Evolutionary conservation across 2,113 vertebrate genomes (phyloP), one percentile per base, ranked within the genome.

Genomic region (Thunnus maccoyii): DNA sequence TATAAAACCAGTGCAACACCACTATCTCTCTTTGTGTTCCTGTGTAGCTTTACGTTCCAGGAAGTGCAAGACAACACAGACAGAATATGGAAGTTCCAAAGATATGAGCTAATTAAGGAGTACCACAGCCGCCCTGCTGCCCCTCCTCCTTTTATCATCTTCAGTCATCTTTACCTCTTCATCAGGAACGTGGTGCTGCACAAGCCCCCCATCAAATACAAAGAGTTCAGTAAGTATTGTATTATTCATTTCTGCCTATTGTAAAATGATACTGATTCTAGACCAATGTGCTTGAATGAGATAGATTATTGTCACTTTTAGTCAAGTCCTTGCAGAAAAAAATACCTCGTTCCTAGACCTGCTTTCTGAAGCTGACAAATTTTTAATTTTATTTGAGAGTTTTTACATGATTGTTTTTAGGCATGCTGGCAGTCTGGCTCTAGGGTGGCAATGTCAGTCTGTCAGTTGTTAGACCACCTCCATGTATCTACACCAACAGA

Each of bases 11-110:
- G 7, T 41, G 36, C 36, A 7, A 16, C 25, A 20, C 50, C 8
- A 25, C 44, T 32, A 30, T 47, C 3, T 82, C 10, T 61, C 8
- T 18, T 15, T 72, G 41, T 55, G 8, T 16, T 68, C 25, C 16
- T 12, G 17, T 8, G 46, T 92, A 99, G 98, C 94, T 99, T 97
- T 85, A 99, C 98, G 0, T 99, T 99, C 90, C 95, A 99, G 95
- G 94, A 97, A 86, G 96, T 99, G 0, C 98, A 99, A 88, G 96
- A 97, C 76, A 96, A 97, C 94, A 99, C 97, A 0, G 98, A 99
- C 93, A 94, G 94, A 65, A 97, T 99, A 89, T 99, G 98, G 98
- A 99, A 98, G 94, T 99, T 99, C 90, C 98, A 99, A 90, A 92
- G 98, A 22, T 98, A 98, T 0, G 94, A 97, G 87, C 92, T 99